Evolutionary conservation across 2,797 vertebrate genomes (phyloP).

Genomic region (Megalops cyprinoides): DNA sequence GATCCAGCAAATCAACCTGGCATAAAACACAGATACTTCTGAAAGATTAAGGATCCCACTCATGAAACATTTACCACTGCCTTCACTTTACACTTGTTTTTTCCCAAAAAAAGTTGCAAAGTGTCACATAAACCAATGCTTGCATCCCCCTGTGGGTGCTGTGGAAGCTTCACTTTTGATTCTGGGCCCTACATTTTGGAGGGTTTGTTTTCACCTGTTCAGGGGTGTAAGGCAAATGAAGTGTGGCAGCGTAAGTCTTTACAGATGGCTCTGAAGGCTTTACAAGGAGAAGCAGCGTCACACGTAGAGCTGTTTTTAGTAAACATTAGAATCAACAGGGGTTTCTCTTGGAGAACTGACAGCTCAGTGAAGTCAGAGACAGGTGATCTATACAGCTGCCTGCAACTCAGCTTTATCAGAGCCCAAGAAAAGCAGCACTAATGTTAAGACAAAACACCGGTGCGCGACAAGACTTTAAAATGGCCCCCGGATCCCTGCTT

Average conservation of each 20-base stretch:
- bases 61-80: slow-evolving; percentile 5
- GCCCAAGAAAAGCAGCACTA: background rate
- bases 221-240: slow-evolving; percentile 24
- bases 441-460: background rate
- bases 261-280: slow-evolving; percentile 12
- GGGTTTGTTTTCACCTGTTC: slow-evolving; percentile 8
- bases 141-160: slow-evolving; percentile 6
- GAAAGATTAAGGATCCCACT: slow-evolving; percentile 17
- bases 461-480: background rate
- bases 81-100: background rate
- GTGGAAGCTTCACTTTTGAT: slow-evolving; percentile 22
- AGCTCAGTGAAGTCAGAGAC: background rate
- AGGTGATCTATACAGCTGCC: background rate
- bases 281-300: slow-evolving; percentile 1
- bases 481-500: background rate
- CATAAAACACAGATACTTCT: background rate
- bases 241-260: background rate
- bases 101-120: slow-evolving; percentile 8
- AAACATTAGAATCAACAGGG: slow-evolving; percentile 12
- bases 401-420: background rate
- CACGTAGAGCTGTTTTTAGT: background rate
- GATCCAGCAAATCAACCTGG: background rate
- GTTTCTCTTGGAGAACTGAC: slow-evolving; percentile 12
- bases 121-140: background rate
- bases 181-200: slow-evolving; percentile 14